Conservation (phyloP, 2,797 vertebrate genomes). For the Girardinus metallicus region DNA sequence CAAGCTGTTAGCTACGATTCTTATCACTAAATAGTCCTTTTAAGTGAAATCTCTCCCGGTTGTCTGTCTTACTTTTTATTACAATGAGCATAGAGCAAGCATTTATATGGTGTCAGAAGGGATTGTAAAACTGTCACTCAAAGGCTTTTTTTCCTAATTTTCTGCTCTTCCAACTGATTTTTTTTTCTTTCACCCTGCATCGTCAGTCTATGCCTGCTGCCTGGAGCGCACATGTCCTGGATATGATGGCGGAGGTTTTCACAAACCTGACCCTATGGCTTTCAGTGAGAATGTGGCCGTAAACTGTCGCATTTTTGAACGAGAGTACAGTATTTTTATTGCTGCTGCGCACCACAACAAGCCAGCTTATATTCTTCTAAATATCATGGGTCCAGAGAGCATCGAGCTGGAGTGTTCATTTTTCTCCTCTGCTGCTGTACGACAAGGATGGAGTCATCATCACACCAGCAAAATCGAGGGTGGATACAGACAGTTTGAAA, state of each 20-base stretch:
- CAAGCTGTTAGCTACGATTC: neutral
- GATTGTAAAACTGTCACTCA: neutral
- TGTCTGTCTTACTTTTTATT: neutral
- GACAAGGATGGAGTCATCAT: neutral
- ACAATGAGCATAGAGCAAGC: neutral
- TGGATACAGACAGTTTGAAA: neutral
- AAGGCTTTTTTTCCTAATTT: neutral
- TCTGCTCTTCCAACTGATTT: neutral
- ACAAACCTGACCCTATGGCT: neutral
- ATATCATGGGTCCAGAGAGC: neutral
- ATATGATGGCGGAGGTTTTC: neutral
- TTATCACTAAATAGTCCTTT: neutral
- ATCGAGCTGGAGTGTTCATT: neutral
- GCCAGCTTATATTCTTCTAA: neutral
- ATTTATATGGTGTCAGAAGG: neutral
- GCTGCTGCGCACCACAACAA: constrained; percentile 1
- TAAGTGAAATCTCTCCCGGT: neutral
- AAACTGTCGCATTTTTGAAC: neutral
- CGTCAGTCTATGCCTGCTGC: neutral
- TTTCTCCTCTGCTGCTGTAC: neutral
- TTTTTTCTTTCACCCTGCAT: neutral
- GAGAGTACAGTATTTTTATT: neutral
- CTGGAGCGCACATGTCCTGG: neutral
- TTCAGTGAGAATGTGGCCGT: neutral
- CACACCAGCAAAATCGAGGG: neutral